Conservation (phyloP, 2,113 vertebrate species). For the Lophura nycthemera region DNA sequence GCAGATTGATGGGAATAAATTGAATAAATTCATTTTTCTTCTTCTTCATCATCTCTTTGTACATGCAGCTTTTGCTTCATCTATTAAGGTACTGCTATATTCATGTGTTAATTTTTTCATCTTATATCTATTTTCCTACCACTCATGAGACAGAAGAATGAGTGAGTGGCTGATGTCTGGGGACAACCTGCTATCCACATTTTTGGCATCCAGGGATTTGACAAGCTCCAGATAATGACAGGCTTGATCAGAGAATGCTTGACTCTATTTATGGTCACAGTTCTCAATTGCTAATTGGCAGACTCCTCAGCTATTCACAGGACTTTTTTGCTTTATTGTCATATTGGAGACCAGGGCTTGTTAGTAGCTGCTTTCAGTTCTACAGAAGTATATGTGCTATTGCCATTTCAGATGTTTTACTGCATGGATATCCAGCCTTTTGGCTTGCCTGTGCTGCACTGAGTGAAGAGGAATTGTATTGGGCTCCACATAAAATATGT, state of each 20-base stretch:
- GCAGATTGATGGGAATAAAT: background rate
- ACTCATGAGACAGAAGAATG: fast-evolving
- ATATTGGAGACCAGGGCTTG: background rate
- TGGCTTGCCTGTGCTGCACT: no score
- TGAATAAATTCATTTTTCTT: background rate
- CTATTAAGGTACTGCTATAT: background rate
- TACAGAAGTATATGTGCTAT: background rate
- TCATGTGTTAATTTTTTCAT: background rate
- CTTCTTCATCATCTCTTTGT: background rate
- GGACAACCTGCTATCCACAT: background rate
- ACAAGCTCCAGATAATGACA: background rate
- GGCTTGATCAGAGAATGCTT: background rate
- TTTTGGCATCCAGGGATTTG: background rate
- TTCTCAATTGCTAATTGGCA: background rate
- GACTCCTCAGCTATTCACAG: background rate
- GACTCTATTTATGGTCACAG: background rate
- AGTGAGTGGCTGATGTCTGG: background rate
- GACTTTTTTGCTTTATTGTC: background rate
- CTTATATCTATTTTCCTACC: background rate
- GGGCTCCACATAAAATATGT: no score
- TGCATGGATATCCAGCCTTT: no score
- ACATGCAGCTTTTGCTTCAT: background rate
- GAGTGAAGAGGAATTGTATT: no score
- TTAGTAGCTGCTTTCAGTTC: background rate
- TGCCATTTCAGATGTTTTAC: background rate